Evolutionary conservation across 2,797 vertebrate species (phyloP), one percentile per base, ranked within the genome.

Genomic region (Pipistrellus pygmaeus): DNA sequence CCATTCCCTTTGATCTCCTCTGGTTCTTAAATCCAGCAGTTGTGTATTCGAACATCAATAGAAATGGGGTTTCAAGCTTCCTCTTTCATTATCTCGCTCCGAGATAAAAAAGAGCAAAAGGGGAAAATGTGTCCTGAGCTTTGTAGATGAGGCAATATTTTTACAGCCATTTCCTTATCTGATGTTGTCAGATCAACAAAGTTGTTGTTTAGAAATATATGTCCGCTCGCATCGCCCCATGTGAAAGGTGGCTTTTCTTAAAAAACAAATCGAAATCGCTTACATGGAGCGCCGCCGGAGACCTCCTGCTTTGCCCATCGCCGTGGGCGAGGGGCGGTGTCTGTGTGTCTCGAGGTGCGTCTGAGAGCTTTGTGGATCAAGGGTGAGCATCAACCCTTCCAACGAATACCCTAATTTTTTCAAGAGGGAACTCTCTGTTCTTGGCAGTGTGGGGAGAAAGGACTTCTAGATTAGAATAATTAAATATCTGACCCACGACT

Each of bases 11-110:
- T 99, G 99, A 99, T 99, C 99, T 98, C 98, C 97, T 98, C 98
- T 98, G 98, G 98, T 99, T 98, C 98, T 99, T 99, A 98, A 99
- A 99, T 98, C 98, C 98, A 98, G 98, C 99, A 98, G 99, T 99
- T 99, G 99, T 99, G 98, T 99, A 98, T 99, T 99, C 96, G 95
- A 99, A 99, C 99, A 99, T 99, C 99, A 99, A 99, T 99, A 98
- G 98, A 98, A 98, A 98, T 98, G 98, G 97, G 96, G 98, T 98
- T 98, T 98, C 98, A 98, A 99, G 98, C 98, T 98, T 98, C 98
- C 98, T 98, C 98, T 99, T 99, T 99, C 98, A 99, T 99, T 99
- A 99, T 99, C 99, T 99, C 98, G 98, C 98, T 98, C 98, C 98
- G 98, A 99, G 99, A 99, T 99, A 98, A 98, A 97, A 98, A 73